Conservation (phyloP, 2,888 invertebrate species). For the Emmelina monodactyla region DNA sequence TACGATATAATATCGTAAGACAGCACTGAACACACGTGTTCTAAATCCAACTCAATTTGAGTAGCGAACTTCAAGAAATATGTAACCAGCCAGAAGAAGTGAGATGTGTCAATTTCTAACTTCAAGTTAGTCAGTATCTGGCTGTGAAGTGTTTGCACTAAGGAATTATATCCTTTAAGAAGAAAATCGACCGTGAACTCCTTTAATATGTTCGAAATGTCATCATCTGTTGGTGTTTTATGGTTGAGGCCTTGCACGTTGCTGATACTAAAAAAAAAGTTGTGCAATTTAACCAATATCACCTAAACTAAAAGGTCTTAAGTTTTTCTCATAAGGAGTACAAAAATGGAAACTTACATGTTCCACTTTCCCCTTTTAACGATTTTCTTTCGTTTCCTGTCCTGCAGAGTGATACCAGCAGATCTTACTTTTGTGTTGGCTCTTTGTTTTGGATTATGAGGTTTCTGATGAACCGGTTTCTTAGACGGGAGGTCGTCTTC, state of each 20-base stretch:
- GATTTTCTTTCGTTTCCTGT: conserved; percentile 74
- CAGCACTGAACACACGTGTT: conserved; percentile 71
- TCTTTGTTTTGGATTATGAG: conserved; percentile 59
- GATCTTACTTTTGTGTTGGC: conserved; percentile 44
- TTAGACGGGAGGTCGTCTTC: conserved; percentile 71
- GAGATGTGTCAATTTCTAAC: conserved; percentile 75
- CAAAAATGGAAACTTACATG: no score
- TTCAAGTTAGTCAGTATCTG: conserved; percentile 67
- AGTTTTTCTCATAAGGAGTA: no score
- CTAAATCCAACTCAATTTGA: conserved; percentile 76
- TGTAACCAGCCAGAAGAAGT: conserved; percentile 83
- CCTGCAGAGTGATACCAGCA: conserved; percentile 26
- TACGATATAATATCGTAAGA: conserved; percentile 76
- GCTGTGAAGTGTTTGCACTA: conserved; percentile 71
- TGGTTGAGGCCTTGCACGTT: conserved; percentile 75
- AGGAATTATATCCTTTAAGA: conserved; percentile 73
- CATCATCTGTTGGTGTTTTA: conserved; percentile 76
- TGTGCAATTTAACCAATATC: no score
- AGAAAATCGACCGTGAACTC: conserved; percentile 84
- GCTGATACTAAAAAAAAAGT: conserved; percentile 71
- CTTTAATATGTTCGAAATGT: conserved; percentile 76
- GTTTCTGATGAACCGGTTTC: conserved; percentile 73
- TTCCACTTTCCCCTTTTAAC: conserved; percentile 73
- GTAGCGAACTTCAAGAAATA: conserved; percentile 82
- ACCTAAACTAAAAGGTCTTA: no score